A percentile compares a stretch with the other conserved stretches of the same genome.
phyloP scores from a whole-genome alignment of 2,888 invertebrate genomes.

The Synanthedon vespiformis region DNA sequence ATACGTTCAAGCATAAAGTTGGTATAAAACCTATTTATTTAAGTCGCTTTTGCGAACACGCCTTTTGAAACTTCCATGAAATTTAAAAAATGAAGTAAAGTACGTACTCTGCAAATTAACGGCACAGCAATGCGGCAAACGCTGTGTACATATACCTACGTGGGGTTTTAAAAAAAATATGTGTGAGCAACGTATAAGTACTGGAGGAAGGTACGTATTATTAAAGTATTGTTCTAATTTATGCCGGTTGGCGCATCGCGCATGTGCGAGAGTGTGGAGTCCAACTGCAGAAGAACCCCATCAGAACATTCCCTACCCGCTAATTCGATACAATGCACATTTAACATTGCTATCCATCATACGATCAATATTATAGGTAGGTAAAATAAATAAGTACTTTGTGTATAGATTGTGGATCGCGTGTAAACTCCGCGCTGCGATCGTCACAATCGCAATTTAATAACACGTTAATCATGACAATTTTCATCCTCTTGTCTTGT shows the following conservation, averaged over 20 bases:
- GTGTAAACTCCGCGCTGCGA: neutral
- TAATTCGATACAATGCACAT: constrained; percentile 20
- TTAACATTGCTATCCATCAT: constrained; percentile 12
- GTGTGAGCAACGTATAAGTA: constrained; percentile 12
- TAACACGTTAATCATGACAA: neutral
- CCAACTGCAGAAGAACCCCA: constrained; percentile 19
- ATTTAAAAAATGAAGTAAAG: no score
- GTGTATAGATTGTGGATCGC: neutral
- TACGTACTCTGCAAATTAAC: neutral
- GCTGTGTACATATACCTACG: neutral
- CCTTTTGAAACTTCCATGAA: no score
- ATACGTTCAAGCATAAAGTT: no score
- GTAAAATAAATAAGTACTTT: neutral
- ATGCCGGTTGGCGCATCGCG: constrained; percentile 22
- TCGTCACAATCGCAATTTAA: neutral
- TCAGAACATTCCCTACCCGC: constrained; percentile 6
- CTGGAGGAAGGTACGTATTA: constrained; percentile 12
- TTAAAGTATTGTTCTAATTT: constrained; percentile 30
- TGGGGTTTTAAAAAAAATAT: constrained; percentile 12
- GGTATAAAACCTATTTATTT: no score
- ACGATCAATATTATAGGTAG: neutral
- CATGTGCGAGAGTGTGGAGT: constrained; percentile 19
- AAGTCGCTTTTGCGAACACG: no score
- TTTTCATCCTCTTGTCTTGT: neutral
- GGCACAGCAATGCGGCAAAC: constrained; percentile 16